Percentiles rank a stretch among this genome's conserved stretches.
These are phyloP conservation scores for Diarsia dahlii DNA, from an alignment of 2,888 invertebrate species.

Conservation along the genomic window DNA sequence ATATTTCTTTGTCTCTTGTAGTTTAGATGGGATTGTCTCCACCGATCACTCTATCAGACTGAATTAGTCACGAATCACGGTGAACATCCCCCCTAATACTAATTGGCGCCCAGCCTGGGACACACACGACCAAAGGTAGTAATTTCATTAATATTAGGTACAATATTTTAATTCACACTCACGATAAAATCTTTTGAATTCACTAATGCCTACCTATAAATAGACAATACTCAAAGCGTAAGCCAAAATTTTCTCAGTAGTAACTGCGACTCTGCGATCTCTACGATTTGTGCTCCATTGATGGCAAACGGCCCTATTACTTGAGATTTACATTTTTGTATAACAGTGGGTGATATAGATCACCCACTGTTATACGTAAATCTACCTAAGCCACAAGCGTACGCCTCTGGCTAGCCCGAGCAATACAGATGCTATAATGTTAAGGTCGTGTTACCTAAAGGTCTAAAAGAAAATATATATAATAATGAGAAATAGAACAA, in stretches of 20 bases:
- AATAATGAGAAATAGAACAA: background rate
- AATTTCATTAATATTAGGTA: no score
- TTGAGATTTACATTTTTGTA: no score
- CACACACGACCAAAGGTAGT: no score
- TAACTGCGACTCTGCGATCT: background rate
- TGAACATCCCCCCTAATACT: background rate
- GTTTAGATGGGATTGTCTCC: no score
- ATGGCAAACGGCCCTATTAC: background rate
- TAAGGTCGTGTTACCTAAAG: background rate
- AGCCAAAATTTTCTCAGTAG: background rate
- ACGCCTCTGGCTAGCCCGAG: background rate
- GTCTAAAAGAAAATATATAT: background rate
- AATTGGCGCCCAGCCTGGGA: constrained; percentile 1
- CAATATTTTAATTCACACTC: background rate
- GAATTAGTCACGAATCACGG: no score
- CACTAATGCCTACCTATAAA: background rate
- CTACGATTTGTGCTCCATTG: background rate
- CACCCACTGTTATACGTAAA: no score
- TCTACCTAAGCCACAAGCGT: background rate
- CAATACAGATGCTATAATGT: background rate
- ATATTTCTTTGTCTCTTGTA: background rate
- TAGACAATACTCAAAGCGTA: background rate
- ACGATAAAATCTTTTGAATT: background rate
- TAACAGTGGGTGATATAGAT: background rate
- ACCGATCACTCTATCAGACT: no score